Conservation (phyloP, 2,113 vertebrate species). For the Marcusenius ussheri region DNA sequence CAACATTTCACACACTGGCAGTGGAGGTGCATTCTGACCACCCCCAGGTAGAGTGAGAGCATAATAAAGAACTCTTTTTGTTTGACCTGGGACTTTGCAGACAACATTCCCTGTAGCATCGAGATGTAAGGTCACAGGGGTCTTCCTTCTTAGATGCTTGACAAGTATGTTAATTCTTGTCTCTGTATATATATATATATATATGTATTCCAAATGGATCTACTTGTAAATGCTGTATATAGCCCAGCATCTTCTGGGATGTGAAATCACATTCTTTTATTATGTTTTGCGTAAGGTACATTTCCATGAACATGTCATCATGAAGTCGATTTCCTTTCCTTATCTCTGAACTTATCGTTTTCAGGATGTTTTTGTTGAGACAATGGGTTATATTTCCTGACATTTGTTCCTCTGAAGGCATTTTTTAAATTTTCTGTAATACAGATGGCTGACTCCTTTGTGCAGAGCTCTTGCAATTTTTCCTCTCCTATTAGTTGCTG, state of each 20-base stretch:
- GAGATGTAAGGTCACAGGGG: neutral
- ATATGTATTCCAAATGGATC: neutral
- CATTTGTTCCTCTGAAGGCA: slow-evolving; percentile 9
- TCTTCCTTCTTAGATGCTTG: neutral
- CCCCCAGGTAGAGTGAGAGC: slow-evolving; percentile 10
- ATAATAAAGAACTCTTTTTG: neutral
- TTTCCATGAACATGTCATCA: slow-evolving; percentile 19
- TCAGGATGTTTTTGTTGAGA: slow-evolving; percentile 22
- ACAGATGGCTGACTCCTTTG: neutral
- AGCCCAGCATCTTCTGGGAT: neutral
- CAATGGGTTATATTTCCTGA: neutral
- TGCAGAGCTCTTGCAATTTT: slow-evolving; percentile 19
- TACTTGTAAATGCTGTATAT: neutral
- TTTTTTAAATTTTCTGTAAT: too few species aligned
- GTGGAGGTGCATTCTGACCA: slow-evolving; percentile 12
- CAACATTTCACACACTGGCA: too few species aligned
- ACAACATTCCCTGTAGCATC: neutral
- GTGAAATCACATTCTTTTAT: neutral
- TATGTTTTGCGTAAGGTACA: slow-evolving; percentile 9
- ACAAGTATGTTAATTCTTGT: neutral
- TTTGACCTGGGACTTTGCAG: neutral
- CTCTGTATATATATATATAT: too few species aligned
- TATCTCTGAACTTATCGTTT: slow-evolving; percentile 16
- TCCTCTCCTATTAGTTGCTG: slow-evolving; percentile 11
- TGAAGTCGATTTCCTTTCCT: neutral